Conservation (phyloP, 2,113 vertebrate genomes). For the Pedetes capensis region DNA sequence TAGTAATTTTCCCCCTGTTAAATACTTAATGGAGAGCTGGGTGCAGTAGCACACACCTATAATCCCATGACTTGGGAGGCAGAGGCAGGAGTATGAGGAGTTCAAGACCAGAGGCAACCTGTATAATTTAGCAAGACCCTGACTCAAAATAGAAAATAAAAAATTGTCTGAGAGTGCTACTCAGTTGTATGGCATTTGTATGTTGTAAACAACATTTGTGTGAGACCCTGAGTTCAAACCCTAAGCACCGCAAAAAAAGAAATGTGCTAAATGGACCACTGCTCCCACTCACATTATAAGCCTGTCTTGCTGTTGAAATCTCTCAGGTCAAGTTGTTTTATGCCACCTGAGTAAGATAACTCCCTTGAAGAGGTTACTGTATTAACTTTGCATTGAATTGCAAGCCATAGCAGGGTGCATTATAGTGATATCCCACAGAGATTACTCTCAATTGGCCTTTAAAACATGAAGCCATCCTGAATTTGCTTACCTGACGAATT, state of each 20-base stretch:
- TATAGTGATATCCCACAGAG: neutral
- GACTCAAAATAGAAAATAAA: too few species aligned
- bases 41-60: too few species aligned
- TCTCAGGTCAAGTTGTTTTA: neutral
- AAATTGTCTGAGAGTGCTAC: too few species aligned
- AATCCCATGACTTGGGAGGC: too few species aligned
- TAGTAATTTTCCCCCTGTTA: neutral
- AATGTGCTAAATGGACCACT: neutral
- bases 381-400: slow-evolving; percentile 5
- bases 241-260: too few species aligned
- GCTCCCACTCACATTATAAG: too few species aligned
- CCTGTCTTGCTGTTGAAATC: neutral
- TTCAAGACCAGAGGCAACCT: too few species aligned
- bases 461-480: neutral
- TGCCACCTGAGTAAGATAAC: neutral
- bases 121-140: too few species aligned
- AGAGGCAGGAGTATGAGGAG: too few species aligned
- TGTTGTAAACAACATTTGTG: too few species aligned
- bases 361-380: neutral
- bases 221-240: too few species aligned
- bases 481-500: slow-evolving; percentile 23
- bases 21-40: neutral
- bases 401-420: neutral
- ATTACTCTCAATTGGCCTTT: neutral
- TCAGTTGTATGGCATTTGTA: too few species aligned